Conservation (phyloP, 2,888 invertebrate genomes). For the Halocaridina rubra region DNA sequence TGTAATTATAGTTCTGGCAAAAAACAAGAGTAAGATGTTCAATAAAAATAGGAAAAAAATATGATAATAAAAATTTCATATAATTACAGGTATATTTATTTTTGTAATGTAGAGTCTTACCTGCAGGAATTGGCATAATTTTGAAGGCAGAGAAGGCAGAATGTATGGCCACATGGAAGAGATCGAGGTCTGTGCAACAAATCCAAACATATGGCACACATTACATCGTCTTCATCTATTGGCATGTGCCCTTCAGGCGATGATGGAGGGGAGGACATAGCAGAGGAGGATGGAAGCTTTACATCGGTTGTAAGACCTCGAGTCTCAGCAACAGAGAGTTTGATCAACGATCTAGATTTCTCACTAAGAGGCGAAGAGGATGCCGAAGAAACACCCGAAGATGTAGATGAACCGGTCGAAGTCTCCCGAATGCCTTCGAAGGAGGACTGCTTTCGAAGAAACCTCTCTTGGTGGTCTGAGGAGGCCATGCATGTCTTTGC, state of each 20-base stretch:
- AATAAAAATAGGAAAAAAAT: too few species aligned
- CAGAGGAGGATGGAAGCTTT: not conserved
- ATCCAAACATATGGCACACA: constrained; percentile 60
- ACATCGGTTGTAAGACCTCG: not conserved
- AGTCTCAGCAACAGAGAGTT: not conserved
- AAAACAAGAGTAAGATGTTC: too few species aligned
- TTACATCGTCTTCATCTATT: constrained; percentile 38
- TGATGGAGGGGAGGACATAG: not conserved
- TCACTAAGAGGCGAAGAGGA: not conserved
- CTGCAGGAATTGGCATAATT: constrained; percentile 67
- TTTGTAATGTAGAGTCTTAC: too few species aligned
- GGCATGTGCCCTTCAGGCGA: not conserved
- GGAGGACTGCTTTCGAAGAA: not conserved
- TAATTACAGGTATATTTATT: too few species aligned
- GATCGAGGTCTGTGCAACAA: constrained; percentile 49
- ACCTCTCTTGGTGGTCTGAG: not conserved
- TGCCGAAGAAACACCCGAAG: constrained; percentile 8
- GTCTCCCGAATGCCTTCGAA: not conserved
- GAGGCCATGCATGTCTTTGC: not conserved
- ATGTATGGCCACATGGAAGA: constrained; percentile 78
- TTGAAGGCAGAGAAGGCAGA: constrained; percentile 75
- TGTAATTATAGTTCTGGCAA: constrained; percentile 63
- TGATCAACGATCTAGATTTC: not conserved
- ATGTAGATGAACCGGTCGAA: not conserved
- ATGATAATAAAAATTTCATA: too few species aligned